These are phyloP conservation scores for Chascanopsetta lugubris DNA, from an alignment of 2,113 vertebrate species.

Conservation along the genomic window DNA sequence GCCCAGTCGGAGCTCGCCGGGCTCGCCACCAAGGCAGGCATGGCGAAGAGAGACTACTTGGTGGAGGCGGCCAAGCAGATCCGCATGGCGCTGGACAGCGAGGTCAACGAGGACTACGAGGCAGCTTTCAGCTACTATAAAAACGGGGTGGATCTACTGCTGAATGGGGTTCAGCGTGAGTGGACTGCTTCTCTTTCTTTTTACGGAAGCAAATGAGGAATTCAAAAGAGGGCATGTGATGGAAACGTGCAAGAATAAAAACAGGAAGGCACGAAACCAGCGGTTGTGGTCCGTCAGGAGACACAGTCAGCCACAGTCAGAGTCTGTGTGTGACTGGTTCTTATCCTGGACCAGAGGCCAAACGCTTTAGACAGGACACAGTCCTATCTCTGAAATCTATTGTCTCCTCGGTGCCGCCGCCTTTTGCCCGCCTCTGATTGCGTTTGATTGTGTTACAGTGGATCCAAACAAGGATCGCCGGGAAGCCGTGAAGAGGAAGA, in stretches of 20 bases:
- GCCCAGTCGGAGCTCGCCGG: constrained; percentile 66
- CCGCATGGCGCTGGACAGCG: constrained; percentile 92
- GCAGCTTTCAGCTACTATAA: constrained; percentile 98
- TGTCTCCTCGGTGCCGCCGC: neutral
- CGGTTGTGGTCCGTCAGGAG: constrained; percentile 14
- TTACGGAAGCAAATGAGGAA: neutral
- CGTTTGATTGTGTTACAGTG: constrained; percentile 76
- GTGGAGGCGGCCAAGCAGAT: constrained; percentile 97
- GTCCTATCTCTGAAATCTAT: neutral
- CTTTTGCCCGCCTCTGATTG: neutral
- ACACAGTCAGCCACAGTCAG: neutral
- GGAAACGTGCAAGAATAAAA: constrained; percentile 40
- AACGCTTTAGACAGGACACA: neutral
- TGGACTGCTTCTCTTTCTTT: neutral
- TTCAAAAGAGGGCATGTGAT: constrained; percentile 47
- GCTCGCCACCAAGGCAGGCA: constrained; percentile 65
- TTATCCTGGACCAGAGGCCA: neutral
- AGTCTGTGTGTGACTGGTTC: neutral
- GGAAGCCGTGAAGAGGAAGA: constrained; percentile 96
- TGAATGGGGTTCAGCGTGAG: constrained; percentile 89
- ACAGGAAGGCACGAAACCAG: constrained; percentile 61
- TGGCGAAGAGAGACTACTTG: constrained; percentile 91
- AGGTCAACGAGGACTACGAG: constrained; percentile 95
- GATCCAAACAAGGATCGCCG: constrained; percentile 95
- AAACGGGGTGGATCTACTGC: constrained; percentile 93